Conservation (phyloP, 2,888 invertebrate species). For the Athalia rosae region DNA sequence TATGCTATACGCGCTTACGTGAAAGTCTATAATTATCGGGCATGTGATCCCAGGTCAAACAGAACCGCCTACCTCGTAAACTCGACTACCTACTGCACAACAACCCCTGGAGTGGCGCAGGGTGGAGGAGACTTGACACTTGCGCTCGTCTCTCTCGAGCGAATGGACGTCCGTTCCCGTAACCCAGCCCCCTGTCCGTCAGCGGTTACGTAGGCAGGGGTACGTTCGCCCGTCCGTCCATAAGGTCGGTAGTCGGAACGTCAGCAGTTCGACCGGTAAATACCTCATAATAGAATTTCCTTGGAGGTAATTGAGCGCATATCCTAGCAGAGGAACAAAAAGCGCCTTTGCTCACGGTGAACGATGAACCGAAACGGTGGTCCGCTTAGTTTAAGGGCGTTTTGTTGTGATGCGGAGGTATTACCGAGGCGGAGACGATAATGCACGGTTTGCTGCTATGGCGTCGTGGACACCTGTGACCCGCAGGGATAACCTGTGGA, state of each 20-base stretch:
- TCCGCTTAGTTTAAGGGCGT: constrained; percentile 14
- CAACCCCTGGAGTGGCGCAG: background rate
- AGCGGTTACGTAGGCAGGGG: too few species aligned
- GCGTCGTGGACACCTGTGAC: constrained; percentile 37
- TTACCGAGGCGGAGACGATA: constrained; percentile 17
- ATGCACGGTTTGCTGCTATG: background rate
- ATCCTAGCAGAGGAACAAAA: constrained; percentile 43
- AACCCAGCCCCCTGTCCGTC: constrained; percentile 24
- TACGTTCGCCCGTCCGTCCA: background rate
- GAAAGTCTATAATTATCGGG: constrained; percentile 27
- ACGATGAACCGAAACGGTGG: background rate
- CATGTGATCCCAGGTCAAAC: constrained; percentile 26
- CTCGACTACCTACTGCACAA: background rate
- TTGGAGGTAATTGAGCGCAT: constrained; percentile 44
- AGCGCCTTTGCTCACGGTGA: constrained; percentile 22
- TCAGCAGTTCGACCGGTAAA: constrained; percentile 23
- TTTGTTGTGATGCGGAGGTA: constrained; percentile 40
- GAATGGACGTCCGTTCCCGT: constrained; percentile 17
- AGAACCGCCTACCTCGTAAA: constrained; percentile 5
- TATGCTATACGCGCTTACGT: background rate
- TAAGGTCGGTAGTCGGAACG: constrained; percentile 29
- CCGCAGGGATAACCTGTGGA: constrained; percentile 7
- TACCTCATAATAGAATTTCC: constrained; percentile 40
- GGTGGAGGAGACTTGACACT: constrained; percentile 36
- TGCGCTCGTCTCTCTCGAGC: constrained; percentile 33